Evolutionary conservation across 1,140 invertebrate genomes (phyloP), one percentile per base, ranked within the genome.

Genomic region (Caenorhabditis remanei): DNA sequence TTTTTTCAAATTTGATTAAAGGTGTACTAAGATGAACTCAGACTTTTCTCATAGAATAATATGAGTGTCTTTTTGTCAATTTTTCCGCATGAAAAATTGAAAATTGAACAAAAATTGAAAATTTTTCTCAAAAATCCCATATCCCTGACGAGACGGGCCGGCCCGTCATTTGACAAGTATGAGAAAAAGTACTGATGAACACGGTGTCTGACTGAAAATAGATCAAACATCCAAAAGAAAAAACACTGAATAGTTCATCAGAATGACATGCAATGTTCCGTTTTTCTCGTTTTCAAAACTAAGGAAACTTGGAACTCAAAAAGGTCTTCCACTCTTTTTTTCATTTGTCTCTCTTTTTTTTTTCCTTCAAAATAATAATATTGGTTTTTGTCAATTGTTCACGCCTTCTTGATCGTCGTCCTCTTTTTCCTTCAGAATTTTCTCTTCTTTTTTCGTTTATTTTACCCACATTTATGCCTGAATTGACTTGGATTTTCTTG

Each of bases 381-480:
- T 71, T 71, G 65, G 65, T 43, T 71, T 71, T 71, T 71, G 14
- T 71, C 65, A 46, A 71, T 71, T 71, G 65, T 71, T 71, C 65
- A 43, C 40, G 65, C 43, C 41, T 71, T 71, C 43, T 71, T 9
- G 65, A 71, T 46, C 65, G 41, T 71, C 65, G n/a, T 48, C 65
- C 43, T 21, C 16, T 8, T 21, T 63, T 63, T 63, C 32, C 61
- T 63, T 14, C 24, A 63, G 24, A 32, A 63, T 63, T 63, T 24
- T 63, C 32, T 32, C 8, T 14, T 14, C 32, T 63, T 40, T 63
- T 63, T 32, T 63, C 61, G 24, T 21, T n/a, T 58, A 11, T 63
- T 32, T 14, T 21, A 4, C 61, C 61, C 19, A 63, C 24, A 63
- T 63, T 63, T 40, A 63, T 63, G 61, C 61, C 61, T 63, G 21